A percentile compares a stretch with the other conserved stretches of the same genome.
phyloP scores from a whole-genome alignment of 2,797 vertebrate species.

The Sebastes cheni region DNA sequence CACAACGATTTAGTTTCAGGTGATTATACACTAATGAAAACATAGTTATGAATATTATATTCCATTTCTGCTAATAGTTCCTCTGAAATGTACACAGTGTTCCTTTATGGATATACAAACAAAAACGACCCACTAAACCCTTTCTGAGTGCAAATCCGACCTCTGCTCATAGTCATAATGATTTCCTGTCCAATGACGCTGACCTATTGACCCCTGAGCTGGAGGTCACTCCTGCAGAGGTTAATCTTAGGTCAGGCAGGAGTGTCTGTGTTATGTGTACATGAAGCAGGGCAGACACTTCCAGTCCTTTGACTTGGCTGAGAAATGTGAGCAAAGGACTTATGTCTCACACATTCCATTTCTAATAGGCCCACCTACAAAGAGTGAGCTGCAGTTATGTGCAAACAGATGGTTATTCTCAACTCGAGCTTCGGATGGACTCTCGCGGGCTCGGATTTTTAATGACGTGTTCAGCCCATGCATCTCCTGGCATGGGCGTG shows the following conservation, averaged over 20 bases:
- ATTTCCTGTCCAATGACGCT: conserved; percentile 43
- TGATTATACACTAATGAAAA: background rate
- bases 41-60: background rate
- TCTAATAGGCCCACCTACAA: conserved; percentile 73
- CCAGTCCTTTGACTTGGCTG: conserved; percentile 27
- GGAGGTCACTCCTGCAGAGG: conserved; percentile 55
- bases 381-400: conserved; percentile 52
- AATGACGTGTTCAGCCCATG: conserved; percentile 46
- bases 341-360: conserved; percentile 70
- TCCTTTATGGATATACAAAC: background rate
- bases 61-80: background rate
- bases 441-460: conserved; percentile 46
- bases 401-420: conserved; percentile 71
- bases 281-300: conserved; percentile 34
- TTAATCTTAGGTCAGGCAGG: conserved; percentile 57
- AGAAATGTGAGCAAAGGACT: conserved; percentile 58
- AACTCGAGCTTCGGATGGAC: conserved; percentile 42
- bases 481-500: conserved; percentile 12
- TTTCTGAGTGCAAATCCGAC: conserved; percentile 7
- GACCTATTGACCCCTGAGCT: conserved; percentile 40
- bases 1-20: background rate
- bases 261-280: conserved; percentile 63
- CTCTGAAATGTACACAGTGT: too few relatives aligned
- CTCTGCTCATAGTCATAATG: conserved; percentile 24
- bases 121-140: background rate